Evolutionary conservation across 1,140 invertebrate species (phyloP).

Genomic region (Drosophila arizonae): DNA sequence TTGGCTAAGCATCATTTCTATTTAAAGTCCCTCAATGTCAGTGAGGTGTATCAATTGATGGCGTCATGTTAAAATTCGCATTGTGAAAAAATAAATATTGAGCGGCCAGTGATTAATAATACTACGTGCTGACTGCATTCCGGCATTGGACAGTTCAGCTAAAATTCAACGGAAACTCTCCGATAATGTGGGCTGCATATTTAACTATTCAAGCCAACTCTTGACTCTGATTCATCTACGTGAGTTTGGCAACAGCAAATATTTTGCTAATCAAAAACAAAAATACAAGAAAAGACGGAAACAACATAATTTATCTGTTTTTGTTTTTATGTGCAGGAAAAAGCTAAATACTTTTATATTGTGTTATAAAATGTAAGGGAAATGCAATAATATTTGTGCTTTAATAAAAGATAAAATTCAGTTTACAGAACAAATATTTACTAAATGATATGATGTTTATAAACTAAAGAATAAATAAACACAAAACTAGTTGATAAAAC

Average conservation of each 20-base stretch:
- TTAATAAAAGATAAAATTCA: too few species aligned
- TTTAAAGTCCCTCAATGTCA: constrained; percentile 53
- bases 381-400: too few species aligned
- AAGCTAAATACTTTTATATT: constrained; percentile 9
- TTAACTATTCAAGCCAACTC: constrained; percentile 6
- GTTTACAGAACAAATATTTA: too few species aligned
- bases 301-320: constrained; percentile 34
- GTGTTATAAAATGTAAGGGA: too few species aligned
- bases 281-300: constrained; percentile 45
- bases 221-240: constrained; percentile 49
- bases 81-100: constrained; percentile 28
- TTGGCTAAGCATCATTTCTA: constrained; percentile 56
- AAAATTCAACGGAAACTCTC: constrained; percentile 62
- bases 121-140: constrained; percentile 52
- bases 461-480: too few species aligned
- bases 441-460: too few species aligned
- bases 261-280: constrained; percentile 1
- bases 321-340: neutral
- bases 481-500: too few species aligned
- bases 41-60: constrained; percentile 56
- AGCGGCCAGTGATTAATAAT: constrained; percentile 45
- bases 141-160: constrained; percentile 42
- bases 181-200: constrained; percentile 37
- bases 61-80: constrained; percentile 52
- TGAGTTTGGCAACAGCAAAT: constrained; percentile 29